Base-by-base conservation (phyloP, 2,797 vertebrate genomes). In the Hephaestus fuliginosus region DNA sequence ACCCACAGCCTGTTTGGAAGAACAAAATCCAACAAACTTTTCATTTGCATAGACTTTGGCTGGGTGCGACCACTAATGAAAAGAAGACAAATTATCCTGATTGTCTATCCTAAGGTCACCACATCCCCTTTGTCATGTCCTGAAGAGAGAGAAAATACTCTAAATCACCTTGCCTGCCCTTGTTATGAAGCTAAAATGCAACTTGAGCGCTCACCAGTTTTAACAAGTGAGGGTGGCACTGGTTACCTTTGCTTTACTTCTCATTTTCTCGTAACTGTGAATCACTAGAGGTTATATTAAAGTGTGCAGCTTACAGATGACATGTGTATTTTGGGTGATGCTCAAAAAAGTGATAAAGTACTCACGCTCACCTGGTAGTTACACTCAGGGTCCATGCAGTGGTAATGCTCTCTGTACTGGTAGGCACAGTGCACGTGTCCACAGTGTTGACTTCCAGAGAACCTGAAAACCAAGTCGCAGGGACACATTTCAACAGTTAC, bases 301-400 rank as follows among this genome's bases (percentile, higher is more conserved):
- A 13, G 17, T 43, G 28, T 65, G 28, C 30, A 76, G 43, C 15
- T 69, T 52, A 18, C 8, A 30, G 36, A 17, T 53, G 46, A 17
- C 52, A 33, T 78, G 70, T 83, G 72, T 79, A 80, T 87, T 33
- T 78, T 84, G 64, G 53, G 30, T 60, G 52, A 72, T 84, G 87
- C 52, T 80, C 57, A 86, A 82, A 86, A 85, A 90, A 89, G 39
- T 85, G 70, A 84, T 87, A 69, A 89, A 82, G 64, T 92, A 90
- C 92, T 91, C 83, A 90, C 83, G 88, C 93, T 88, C 95, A 99
- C 98, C 98, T 99, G 98, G 94, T 99, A 99, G 96, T 99, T 99
- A 95, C 98, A 99, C 94, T 99, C 98, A 0, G 98, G 98, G 94
- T 99, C 98, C 85, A 99, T 97, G 95, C 98, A 99, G 96, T 99